A percentile compares a stretch with the other conserved stretches of the same genome.
These are phyloP conservation scores for Aphidoletes aphidimyza DNA, from an alignment of 2,888 invertebrate species.

Conservation along the genomic window DNA sequence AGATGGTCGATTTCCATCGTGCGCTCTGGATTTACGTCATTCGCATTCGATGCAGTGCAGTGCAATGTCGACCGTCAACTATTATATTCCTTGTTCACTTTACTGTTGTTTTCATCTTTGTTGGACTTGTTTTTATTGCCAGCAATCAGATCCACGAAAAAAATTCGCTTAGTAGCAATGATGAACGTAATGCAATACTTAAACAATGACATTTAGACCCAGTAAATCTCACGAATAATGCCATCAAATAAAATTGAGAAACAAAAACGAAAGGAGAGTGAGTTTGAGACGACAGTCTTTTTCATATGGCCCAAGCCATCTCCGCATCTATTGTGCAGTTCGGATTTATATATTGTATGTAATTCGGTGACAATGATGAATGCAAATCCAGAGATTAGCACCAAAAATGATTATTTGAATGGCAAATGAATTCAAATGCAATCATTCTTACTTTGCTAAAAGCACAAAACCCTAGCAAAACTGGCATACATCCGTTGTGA, in stretches of 20 bases:
- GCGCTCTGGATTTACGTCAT: constrained; percentile 9
- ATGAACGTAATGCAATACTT: constrained; percentile 27
- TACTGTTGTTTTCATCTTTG: not conserved
- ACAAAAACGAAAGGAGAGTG: not conserved
- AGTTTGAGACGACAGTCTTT: not conserved
- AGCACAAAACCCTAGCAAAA: no score
- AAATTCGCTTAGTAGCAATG: constrained; percentile 41
- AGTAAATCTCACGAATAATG: not conserved
- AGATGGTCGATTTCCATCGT: constrained; percentile 9
- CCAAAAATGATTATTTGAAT: constrained; percentile 27
- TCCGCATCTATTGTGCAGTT: not conserved
- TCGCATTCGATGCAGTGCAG: not conserved
- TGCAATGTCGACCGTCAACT: not conserved
- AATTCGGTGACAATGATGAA: constrained; percentile 24
- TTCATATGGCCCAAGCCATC: not conserved
- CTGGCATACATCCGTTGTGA: no score
- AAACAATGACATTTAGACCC: not conserved
- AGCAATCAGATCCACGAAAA: constrained; percentile 24
- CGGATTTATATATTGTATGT: not conserved
- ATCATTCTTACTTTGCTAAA: not conserved
- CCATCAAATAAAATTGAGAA: not conserved
- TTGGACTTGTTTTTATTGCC: constrained; percentile 15
- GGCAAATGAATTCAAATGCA: not conserved
- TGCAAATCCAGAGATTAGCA: constrained; percentile 21
- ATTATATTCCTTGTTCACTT: not conserved